Percentiles rank a stretch among this genome's conserved stretches.
phyloP scores from a whole-genome alignment of 2,113 vertebrate species.

The Ptilonorhynchus violaceus region DNA sequence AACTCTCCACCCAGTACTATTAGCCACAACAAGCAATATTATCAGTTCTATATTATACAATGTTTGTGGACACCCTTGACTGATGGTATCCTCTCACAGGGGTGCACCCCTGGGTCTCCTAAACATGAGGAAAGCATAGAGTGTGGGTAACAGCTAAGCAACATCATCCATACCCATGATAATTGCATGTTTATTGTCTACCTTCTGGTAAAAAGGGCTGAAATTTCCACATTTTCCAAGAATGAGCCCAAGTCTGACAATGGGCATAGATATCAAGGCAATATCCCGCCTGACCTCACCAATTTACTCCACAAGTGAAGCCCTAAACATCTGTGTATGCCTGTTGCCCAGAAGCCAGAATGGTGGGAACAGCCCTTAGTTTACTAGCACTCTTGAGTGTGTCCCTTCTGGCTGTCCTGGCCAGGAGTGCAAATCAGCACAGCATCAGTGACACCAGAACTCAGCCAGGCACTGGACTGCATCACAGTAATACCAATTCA shows the following conservation, averaged over 20 bases:
- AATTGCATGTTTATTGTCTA: not conserved
- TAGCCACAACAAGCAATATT: not conserved
- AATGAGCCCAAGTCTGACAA: not conserved
- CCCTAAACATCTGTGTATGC: not conserved
- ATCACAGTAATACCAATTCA: accelerated
- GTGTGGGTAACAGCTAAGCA: not conserved
- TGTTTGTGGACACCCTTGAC: not conserved
- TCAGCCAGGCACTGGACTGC: not conserved
- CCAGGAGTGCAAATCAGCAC: not conserved
- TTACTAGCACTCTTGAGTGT: not conserved
- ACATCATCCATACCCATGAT: not conserved
- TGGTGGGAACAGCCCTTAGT: not conserved
- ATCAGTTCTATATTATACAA: not conserved
- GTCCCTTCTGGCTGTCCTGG: not conserved
- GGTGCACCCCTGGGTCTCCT: not conserved
- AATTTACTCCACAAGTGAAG: not conserved
- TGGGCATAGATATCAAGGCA: not conserved
- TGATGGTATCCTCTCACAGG: not conserved
- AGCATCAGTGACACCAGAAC: not conserved
- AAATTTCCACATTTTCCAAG: not conserved
- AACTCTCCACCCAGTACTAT: not conserved
- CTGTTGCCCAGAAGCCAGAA: not conserved
- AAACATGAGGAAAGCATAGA: not conserved
- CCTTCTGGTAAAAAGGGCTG: not conserved
- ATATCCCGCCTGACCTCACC: not conserved